These are phyloP conservation scores for Strongylocentrotus purpuratus DNA, from an alignment of 35 echinoderm and acorn worm genomes.

Conservation along the genomic window DNA sequence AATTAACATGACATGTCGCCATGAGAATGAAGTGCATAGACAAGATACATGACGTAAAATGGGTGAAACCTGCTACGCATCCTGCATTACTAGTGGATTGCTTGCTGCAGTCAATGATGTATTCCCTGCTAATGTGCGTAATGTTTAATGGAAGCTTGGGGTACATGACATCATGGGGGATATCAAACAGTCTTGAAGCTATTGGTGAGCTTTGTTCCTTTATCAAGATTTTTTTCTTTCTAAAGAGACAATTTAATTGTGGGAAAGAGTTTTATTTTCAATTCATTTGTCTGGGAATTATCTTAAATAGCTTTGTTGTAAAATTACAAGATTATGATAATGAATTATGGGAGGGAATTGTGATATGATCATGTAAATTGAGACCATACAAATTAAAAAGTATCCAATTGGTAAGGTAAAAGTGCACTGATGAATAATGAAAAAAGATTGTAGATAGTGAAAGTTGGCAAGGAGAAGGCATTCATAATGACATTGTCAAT, in stretches of 20 bases:
- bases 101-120: neutral
- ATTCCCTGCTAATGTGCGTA: neutral
- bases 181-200: neutral
- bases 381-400: no score
- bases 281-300: neutral
- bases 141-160: neutral
- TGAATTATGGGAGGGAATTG: no score
- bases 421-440: neutral
- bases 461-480: neutral
- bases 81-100: neutral
- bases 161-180: neutral
- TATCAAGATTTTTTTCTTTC: neutral
- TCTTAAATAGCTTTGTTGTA: neutral
- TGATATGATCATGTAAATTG: no score
- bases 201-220: neutral
- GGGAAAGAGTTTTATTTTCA: neutral
- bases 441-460: neutral
- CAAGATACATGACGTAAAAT: neutral
- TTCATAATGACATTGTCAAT: neutral
- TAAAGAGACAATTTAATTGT: neutral
- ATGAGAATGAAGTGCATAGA: neutral
- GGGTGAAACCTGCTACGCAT: neutral
- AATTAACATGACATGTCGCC: constrained; percentile 9
- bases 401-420: neutral
- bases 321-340: neutral